Percentiles rank a stretch among this genome's conserved stretches.
These are phyloP conservation scores for Protonibea diacanthus DNA, from an alignment of 2,797 vertebrate genomes.

Conservation along the genomic window DNA sequence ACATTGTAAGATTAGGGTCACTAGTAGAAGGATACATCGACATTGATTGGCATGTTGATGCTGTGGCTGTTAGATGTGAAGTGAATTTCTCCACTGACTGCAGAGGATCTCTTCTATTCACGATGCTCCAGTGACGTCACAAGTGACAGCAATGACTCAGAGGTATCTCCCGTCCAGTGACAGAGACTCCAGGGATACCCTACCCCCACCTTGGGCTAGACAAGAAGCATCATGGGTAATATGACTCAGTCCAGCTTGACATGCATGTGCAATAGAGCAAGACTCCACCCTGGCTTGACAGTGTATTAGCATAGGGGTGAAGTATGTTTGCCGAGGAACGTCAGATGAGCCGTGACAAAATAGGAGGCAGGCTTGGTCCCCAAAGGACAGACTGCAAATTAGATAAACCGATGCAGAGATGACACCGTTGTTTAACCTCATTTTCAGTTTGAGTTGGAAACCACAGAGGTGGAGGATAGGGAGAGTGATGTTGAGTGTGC, in stretches of 20 bases:
- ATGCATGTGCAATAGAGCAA: slow-evolving; percentile 22
- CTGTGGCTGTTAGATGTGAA: not conserved
- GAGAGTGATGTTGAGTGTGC: slow-evolving; percentile 1
- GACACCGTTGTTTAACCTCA: slow-evolving; percentile 33
- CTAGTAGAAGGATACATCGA: not conserved
- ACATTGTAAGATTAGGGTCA: not conserved
- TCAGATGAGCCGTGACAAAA: slow-evolving; percentile 16
- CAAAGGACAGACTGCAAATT: slow-evolving; percentile 9
- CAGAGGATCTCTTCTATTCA: slow-evolving; percentile 36
- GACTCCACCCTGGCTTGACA: slow-evolving; percentile 7
- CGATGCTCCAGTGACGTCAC: slow-evolving; percentile 55
- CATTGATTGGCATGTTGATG: not conserved
- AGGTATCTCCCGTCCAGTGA: slow-evolving; percentile 50
- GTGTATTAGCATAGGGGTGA: not conserved
- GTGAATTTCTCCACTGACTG: not conserved
- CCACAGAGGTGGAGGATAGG: slow-evolving; percentile 25
- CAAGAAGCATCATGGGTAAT: slow-evolving; percentile 70
- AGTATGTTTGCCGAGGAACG: slow-evolving; percentile 10
- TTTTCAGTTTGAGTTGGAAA: slow-evolving; percentile 39
- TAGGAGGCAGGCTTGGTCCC: slow-evolving; percentile 1
- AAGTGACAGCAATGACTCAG: slow-evolving; percentile 72
- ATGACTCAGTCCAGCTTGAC: slow-evolving; percentile 55
- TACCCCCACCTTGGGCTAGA: slow-evolving; percentile 28
- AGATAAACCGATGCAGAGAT: slow-evolving; percentile 20
- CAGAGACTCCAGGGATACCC: slow-evolving; percentile 57